These are phyloP conservation scores for Taenioides sp. DNA, from an alignment of 2,797 vertebrate species.

Conservation along the genomic window DNA sequence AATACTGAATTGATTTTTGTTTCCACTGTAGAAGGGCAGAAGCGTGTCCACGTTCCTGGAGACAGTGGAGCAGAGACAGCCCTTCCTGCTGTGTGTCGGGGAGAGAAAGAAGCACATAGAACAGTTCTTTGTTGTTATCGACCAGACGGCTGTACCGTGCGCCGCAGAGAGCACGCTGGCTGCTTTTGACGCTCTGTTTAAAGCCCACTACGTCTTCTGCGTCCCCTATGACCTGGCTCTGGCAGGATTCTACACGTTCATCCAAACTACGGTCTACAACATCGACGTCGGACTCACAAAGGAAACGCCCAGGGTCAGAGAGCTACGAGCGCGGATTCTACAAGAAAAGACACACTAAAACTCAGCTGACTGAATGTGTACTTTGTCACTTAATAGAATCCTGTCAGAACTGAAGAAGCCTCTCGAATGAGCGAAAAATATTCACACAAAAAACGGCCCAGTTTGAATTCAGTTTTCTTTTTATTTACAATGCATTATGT, in stretches of 20 bases:
- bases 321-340: not conserved
- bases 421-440: too few species aligned
- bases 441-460: too few species aligned
- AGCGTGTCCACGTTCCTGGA: not conserved
- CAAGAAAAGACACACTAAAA: not conserved
- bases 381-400: too few species aligned
- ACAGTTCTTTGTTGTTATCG: not conserved
- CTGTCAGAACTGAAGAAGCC: too few species aligned
- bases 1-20: too few species aligned
- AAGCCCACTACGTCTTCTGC: not conserved
- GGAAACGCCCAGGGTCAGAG: not conserved
- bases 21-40: not conserved
- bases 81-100: not conserved
- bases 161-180: not conserved
- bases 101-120: not conserved
- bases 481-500: too few species aligned
- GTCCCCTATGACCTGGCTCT: not conserved
- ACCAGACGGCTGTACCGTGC: not conserved
- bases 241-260: not conserved
- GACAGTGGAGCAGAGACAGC: not conserved
- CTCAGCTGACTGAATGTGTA: too few species aligned
- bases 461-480: too few species aligned
- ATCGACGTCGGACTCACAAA: not conserved
- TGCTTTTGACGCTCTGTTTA: not conserved
- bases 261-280: not conserved